These are phyloP conservation scores for Amazona finschi DNA, from an alignment of 2,797 vertebrate species.

Conservation along the genomic window DNA sequence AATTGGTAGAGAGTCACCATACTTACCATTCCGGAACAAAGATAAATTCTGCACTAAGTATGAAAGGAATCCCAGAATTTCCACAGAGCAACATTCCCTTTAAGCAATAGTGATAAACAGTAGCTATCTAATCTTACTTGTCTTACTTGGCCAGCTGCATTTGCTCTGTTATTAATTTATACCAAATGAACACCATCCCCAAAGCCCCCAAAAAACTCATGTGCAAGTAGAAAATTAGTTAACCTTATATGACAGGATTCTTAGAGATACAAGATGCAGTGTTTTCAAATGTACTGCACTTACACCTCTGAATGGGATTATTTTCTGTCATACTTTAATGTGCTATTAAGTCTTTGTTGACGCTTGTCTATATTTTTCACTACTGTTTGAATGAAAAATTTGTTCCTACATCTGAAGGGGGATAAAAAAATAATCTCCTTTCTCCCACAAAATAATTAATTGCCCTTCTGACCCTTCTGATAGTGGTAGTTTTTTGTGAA, in stretches of 20 bases:
- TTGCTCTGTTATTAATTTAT: conserved; percentile 33
- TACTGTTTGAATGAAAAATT: background rate
- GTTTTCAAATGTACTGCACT: background rate
- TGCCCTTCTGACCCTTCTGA: background rate
- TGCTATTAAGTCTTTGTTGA: background rate
- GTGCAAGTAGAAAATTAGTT: background rate
- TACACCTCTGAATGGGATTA: background rate
- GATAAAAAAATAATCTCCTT: background rate
- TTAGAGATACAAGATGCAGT: background rate
- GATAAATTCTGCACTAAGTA: background rate
- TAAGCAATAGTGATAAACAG: conserved; percentile 21
- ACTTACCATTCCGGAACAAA: background rate
- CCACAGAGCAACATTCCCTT: background rate
- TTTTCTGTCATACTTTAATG: background rate
- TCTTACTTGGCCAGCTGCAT: conserved; percentile 4
- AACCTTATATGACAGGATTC: background rate
- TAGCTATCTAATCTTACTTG: conserved; percentile 10
- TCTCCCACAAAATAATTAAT: background rate
- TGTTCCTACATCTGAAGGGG: background rate
- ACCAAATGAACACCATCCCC: background rate
- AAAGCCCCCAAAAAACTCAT: background rate
- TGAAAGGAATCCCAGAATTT: conserved; percentile 36
- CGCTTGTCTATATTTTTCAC: background rate
- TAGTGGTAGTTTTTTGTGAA: background rate
- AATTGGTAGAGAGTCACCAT: background rate